Base-by-base conservation (phyloP, 2,888 invertebrate genomes). In the Formica aserva region DNA sequence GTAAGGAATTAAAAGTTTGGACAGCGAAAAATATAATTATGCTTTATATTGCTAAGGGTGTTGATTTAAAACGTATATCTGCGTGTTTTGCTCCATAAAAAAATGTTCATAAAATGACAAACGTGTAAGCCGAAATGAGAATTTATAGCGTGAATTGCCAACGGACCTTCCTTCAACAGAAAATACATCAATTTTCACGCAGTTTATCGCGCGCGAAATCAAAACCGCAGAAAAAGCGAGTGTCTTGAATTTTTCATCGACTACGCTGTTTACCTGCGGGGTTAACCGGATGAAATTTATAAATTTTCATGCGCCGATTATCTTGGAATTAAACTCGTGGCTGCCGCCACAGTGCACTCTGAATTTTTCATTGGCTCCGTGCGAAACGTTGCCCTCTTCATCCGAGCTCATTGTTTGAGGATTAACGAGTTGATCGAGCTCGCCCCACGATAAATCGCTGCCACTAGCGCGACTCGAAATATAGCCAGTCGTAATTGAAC, bases 271-370 rank as follows among this genome's bases (percentile, higher is more conserved):
- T 80, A 80, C 32, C 32, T 35, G 18, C 45, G 72, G 26, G 45
- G 13, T 45, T 72, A 78, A 71, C 45, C 8, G 74, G 78, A 80
- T 80, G n/a, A 72, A 80, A 74, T 74, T 80, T 80, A 80, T 80
- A 80, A 80, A 80, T 80, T 80, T 78, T 80, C 75, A 80, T 74
- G 74, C 71, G 76, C 55, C 77, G 78, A 80, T 80, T 80, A 80
- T 60, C 74, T 74, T 74, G 74, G 35, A 74, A 80, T 80, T 72
- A 80, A 80, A 80, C 75, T 41, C 45, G 26, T 26, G 38, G 52
- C 69, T 15, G 55, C 57, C 45, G 38, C n/a, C 8, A 22, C 71
- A 55, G 41, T 22, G 63, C 3, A 15, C 45, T 5, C 60, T 80
- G 78, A 72, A 80, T 80, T 80, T 80, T 80, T 80, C 78, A 80